Evolutionary conservation across 2,797 vertebrate species (phyloP).

Genomic region (Anomalospiza imberbis): DNA sequence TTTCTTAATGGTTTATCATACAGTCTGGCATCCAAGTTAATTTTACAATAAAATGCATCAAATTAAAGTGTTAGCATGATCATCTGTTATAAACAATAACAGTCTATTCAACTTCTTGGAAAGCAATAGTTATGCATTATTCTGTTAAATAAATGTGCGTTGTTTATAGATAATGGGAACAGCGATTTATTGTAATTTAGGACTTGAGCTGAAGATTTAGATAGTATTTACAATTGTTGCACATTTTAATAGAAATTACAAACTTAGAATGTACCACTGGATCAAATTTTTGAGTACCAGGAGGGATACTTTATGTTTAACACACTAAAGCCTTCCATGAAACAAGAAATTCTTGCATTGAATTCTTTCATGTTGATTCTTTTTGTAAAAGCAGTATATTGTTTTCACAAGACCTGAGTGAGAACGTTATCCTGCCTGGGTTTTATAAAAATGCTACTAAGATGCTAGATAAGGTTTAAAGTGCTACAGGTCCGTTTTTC

Average conservation of each 20-base stretch:
- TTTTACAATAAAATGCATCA: slow-evolving; percentile 25
- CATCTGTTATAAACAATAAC: slow-evolving; percentile 9
- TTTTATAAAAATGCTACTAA: not conserved
- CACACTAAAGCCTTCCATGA: not conserved
- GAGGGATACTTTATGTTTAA: not conserved
- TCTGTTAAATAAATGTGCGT: slow-evolving; percentile 19
- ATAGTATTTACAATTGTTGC: not conserved
- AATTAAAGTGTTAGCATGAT: slow-evolving; percentile 13
- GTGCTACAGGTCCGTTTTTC: not conserved
- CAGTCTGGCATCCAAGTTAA: not conserved
- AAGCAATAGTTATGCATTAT: not conserved
- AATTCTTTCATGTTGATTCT: not conserved
- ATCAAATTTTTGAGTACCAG: not conserved
- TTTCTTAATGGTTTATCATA: not conserved
- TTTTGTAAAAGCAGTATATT: not conserved
- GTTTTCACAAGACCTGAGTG: not conserved
- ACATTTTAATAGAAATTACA: not conserved
- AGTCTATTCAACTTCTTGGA: not conserved
- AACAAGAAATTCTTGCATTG: not conserved
- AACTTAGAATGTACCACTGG: not conserved
- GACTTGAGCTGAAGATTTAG: not conserved
- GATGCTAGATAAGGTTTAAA: not conserved
- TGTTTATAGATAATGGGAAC: slow-evolving; percentile 6
- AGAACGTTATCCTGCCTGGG: not conserved
- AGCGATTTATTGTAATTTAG: not conserved